phyloP scores from a whole-genome alignment of 2,113 vertebrate species.

The Actinemys pallida region DNA sequence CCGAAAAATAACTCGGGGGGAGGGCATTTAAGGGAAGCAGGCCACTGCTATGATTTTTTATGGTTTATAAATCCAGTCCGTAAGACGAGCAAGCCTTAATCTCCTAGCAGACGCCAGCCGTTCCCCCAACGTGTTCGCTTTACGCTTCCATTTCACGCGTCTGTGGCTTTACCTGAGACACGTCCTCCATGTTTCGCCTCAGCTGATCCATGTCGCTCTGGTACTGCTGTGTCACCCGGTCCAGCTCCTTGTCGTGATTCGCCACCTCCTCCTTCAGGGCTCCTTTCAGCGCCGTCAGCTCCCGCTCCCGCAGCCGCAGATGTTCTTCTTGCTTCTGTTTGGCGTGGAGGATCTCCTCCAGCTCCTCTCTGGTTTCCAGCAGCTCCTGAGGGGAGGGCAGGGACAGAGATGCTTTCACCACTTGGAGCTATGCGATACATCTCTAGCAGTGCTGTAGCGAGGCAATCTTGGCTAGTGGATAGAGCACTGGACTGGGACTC shows the following conservation, averaged over 20 bases:
- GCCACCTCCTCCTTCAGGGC: slow-evolving; percentile 95
- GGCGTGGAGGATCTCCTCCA: slow-evolving; percentile 81
- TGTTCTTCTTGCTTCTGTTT: slow-evolving; percentile 87
- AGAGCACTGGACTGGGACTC: not conserved
- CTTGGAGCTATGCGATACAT: accelerated
- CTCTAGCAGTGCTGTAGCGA: not conserved
- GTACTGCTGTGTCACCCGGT: slow-evolving; percentile 88
- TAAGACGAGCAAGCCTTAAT: not conserved
- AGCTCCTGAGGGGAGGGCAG: slow-evolving; percentile 82
- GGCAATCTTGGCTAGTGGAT: not conserved
- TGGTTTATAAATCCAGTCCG: not conserved
- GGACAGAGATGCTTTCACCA: not conserved
- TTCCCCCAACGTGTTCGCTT: not conserved
- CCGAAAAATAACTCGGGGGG: not conserved
- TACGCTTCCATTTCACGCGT: too few species aligned
- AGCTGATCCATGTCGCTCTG: slow-evolving; percentile 89
- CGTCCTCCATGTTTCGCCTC: slow-evolving; percentile 88
- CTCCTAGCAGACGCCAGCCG: not conserved
- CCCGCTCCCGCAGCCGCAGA: slow-evolving; percentile 87
- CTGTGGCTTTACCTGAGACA: slow-evolving; percentile 83
- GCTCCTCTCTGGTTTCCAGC: slow-evolving; percentile 82
- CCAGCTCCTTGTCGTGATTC: slow-evolving; percentile 91
- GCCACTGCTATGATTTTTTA: not conserved
- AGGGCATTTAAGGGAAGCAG: not conserved
- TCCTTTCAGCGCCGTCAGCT: slow-evolving; percentile 92